phyloP scores from a whole-genome alignment of 1,140 invertebrate species.

The Pararge aegeria region DNA sequence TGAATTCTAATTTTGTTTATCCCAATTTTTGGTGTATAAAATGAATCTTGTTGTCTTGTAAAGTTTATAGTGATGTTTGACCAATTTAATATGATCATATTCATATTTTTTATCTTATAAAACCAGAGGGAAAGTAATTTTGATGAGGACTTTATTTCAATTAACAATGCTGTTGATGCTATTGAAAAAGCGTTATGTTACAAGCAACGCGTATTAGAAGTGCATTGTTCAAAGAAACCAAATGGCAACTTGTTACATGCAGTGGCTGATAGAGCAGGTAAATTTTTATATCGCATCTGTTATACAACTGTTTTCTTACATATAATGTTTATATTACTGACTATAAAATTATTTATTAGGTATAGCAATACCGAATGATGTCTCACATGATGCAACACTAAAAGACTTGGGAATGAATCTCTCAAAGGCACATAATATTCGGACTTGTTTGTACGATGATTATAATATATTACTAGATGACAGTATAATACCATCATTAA shows the following conservation, averaged over 20 bases:
- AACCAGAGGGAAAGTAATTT: not conserved
- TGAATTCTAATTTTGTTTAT: too few species aligned
- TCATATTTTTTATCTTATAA: not conserved
- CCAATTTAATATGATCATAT: too few species aligned
- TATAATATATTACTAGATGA: constrained; percentile 6
- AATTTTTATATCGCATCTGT: not conserved
- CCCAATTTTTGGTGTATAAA: too few species aligned
- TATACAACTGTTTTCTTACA: too few species aligned
- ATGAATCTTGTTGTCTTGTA: too few species aligned
- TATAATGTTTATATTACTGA: not conserved
- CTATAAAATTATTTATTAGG: constrained; percentile 4
- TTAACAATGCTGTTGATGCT: constrained; percentile 7
- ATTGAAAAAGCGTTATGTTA: constrained; percentile 33
- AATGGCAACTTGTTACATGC: constrained; percentile 19
- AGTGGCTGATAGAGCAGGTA: constrained; percentile 27
- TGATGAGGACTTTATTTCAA: not conserved
- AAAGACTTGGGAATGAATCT: constrained; percentile 2
- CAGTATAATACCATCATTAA: not conserved
- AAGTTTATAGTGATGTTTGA: too few species aligned
- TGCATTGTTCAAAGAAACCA: not conserved
- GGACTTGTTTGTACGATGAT: not conserved
- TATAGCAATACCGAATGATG: constrained; percentile 14
- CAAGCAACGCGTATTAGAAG: constrained; percentile 17
- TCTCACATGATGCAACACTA: constrained; percentile 1
- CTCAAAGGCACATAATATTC: not conserved